Conservation (phyloP, 1,140 invertebrate species). For the Leucophenga varia region DNA sequence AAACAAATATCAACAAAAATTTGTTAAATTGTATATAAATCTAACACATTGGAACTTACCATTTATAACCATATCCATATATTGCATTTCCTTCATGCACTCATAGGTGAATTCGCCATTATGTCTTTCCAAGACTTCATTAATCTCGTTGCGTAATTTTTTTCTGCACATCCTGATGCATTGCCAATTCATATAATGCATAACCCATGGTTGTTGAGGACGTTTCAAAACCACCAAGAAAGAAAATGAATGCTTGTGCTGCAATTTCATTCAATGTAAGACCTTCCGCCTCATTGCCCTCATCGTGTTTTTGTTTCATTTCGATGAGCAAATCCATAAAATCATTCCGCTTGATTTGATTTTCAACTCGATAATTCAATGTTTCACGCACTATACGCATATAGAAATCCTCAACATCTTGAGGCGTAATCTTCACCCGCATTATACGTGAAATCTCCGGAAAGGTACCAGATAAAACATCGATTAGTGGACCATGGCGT, state of each 20-base stretch:
- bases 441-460: not conserved
- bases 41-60: not conserved
- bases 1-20: not conserved
- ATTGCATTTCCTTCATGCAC: conserved; percentile 57
- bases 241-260: conserved; percentile 19
- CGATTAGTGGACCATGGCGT: not conserved
- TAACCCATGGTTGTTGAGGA: conserved; percentile 60
- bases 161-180: conserved; percentile 62
- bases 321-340: conserved; percentile 39
- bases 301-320: conserved; percentile 17
- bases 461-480: not conserved
- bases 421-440: not conserved
- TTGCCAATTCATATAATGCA: conserved; percentile 59
- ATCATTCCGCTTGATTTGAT: conserved; percentile 35
- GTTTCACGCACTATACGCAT: conserved; percentile 29
- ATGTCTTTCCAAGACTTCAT: conserved; percentile 41
- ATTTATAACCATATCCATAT: conserved; percentile 60
- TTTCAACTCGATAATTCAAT: conserved; percentile 38
- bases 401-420: conserved; percentile 34
- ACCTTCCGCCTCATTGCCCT: conserved; percentile 18
- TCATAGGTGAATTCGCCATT: conserved; percentile 51
- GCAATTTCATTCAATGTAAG: conserved; percentile 9
- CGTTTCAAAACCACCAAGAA: conserved; percentile 58
- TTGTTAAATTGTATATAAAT: too few species aligned
- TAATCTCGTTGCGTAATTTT: conserved; percentile 61